Evolutionary conservation across 2,888 invertebrate genomes (phyloP), one percentile per base, ranked within the genome.

Genomic region (Eustalomyia histrio): DNA sequence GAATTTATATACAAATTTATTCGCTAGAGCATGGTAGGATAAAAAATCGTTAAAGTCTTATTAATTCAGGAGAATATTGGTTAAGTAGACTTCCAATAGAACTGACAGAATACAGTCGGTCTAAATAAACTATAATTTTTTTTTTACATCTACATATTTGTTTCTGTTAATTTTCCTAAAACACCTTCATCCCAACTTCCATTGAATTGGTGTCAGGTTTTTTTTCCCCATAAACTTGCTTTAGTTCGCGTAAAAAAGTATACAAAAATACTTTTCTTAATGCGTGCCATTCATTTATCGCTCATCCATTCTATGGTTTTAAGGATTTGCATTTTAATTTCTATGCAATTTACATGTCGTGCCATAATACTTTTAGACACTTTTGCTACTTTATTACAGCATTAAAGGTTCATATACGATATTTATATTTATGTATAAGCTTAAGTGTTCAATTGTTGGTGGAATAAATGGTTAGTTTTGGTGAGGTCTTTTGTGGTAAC

Each of bases 241-340:
- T 58, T 67, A 72, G 78, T 69, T 73, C 65, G 78, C 60, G 2
- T 12, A 43, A 60, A 29, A 50, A 60, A 39, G 35, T 57, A 0
- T 53, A 68, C 55, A 33, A 43, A 72, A 67, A 24, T 43, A 60
- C 35, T 67, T 78, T 72, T 29, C n/a, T 55, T 73, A 79, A 67
- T 79, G 78, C 78, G 78, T 78, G 65, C 58, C 60, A 76, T 63
- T 78, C 60, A 76, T 63, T 78, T 71, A 67, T 78, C 52, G 71
- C 71, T 39, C 39, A 29, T 43, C 55, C 58, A 60, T 74, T 68
- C 61, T 71, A 35, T 47, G 14, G 47, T n/a, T 35, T 71, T 35
- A 10, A 10, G 68, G 50, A 81, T 73, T 81, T 81, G 65, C 58
- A 73, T 74, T 55, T 69, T 78, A 76, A 74, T 78, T 76, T 53